Conservation (phyloP, 2,888 invertebrate species). For the Eupithecia subumbrata region DNA sequence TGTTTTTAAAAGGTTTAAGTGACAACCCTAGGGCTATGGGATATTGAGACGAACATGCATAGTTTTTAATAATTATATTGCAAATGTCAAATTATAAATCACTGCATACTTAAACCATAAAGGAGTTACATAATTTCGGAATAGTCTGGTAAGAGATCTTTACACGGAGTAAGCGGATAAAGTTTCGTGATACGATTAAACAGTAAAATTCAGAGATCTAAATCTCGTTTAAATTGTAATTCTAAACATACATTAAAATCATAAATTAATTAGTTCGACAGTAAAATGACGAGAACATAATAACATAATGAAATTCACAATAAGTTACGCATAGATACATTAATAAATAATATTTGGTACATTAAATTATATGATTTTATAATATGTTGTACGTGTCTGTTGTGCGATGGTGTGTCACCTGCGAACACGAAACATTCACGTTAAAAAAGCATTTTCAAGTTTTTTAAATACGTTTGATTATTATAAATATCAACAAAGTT, state of each 20-base stretch:
- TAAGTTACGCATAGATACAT: constrained; percentile 77
- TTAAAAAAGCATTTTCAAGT: constrained; percentile 22
- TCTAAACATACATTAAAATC: constrained; percentile 64
- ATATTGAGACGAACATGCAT: constrained; percentile 53
- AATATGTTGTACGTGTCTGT: constrained; percentile 61
- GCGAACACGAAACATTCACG: constrained; percentile 29
- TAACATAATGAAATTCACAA: constrained; percentile 62
- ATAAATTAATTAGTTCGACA: constrained; percentile 71
- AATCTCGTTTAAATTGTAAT: constrained; percentile 54
- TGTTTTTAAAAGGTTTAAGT: background rate
- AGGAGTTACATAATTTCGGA: constrained; percentile 29
- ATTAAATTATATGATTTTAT: constrained; percentile 65
- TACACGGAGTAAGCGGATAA: constrained; percentile 11
- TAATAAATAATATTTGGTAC: constrained; percentile 82
- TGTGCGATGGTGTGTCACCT: constrained; percentile 69
- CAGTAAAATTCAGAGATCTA: constrained; percentile 45
- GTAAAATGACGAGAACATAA: constrained; percentile 55
- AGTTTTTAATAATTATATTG: constrained; percentile 59
- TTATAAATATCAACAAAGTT: background rate
- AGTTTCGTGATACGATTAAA: background rate
- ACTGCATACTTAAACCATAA: constrained; percentile 50
- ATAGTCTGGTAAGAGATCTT: constrained; percentile 27
- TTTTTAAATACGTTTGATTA: background rate
- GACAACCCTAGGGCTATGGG: constrained; percentile 33
- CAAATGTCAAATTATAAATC: constrained; percentile 64